Evolutionary conservation across 2,797 vertebrate genomes (phyloP).

Genomic region (Poeciliopsis presidionis): DNA sequence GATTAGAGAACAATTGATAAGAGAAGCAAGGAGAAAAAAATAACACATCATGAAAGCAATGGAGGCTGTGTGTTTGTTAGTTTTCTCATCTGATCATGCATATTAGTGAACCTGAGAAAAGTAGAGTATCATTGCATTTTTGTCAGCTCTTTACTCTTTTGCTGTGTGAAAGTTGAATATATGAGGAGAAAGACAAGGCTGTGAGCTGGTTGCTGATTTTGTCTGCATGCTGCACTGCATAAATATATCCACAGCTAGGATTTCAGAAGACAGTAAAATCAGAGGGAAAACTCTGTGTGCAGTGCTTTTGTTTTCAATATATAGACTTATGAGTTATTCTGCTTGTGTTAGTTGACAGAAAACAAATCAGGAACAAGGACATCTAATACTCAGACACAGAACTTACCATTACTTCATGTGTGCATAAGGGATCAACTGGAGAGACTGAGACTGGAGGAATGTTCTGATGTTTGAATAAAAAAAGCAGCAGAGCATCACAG

Average conservation of each 20-base stretch:
- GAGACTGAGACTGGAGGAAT: conserved; percentile 17
- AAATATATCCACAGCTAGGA: neutral
- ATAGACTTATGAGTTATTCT: neutral
- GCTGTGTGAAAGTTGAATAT: conserved; percentile 7
- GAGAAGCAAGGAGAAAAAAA: conserved; percentile 26
- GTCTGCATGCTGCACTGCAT: neutral
- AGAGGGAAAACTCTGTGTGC: neutral
- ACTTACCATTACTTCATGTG: conserved; percentile 35
- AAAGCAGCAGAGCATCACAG: conserved; percentile 11
- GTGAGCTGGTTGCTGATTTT: neutral
- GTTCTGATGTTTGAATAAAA: conserved; percentile 28
- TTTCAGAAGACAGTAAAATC: neutral
- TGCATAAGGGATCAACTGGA: conserved; percentile 20
- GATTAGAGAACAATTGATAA: conserved; percentile 11
- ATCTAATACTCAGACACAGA: conserved; percentile 23
- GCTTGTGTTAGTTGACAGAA: conserved; percentile 2
- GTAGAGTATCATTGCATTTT: neutral
- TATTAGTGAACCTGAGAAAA: conserved; percentile 24
- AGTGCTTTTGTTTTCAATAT: conserved; percentile 24
- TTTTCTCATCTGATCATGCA: neutral
- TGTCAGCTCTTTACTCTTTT: neutral
- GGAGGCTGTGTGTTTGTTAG: conserved; percentile 1
- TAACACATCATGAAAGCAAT: conserved; percentile 18
- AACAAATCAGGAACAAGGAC: conserved; percentile 21
- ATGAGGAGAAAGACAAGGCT: neutral